phyloP scores from a whole-genome alignment of 2,797 vertebrate species.

The Myripristis jacobus region DNA sequence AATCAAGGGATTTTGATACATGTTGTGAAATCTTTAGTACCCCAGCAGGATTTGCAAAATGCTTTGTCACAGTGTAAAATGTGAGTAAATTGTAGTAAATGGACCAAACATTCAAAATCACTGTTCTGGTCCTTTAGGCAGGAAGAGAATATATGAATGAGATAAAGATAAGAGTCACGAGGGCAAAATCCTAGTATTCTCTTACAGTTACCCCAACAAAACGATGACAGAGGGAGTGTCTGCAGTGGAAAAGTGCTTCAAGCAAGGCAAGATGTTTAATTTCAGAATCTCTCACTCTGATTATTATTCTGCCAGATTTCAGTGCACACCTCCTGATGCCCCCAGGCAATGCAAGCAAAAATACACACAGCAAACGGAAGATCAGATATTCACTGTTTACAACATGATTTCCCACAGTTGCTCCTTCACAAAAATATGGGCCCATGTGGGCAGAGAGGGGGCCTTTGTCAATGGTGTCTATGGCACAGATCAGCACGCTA shows the following conservation, averaged over 20 bases:
- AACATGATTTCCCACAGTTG: not conserved
- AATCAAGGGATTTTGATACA: too few relatives aligned
- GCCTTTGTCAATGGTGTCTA: too few relatives aligned
- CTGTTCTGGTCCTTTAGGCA: too few relatives aligned
- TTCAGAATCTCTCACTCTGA: constrained; percentile 43
- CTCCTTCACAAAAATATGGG: not conserved
- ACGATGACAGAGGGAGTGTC: not conserved
- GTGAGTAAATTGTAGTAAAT: too few relatives aligned
- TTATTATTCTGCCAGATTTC: constrained; percentile 29
- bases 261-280: constrained; percentile 33
- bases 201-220: not conserved
- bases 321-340: not conserved
- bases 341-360: not conserved
- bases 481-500: not conserved
- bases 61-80: too few relatives aligned
- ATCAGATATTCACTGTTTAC: not conserved
- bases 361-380: not conserved
- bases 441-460: not conserved
- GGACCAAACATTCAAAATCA: too few relatives aligned
- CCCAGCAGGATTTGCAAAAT: too few relatives aligned
- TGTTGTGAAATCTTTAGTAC: too few relatives aligned
- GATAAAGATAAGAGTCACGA: too few relatives aligned
- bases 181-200: too few relatives aligned
- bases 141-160: too few relatives aligned
- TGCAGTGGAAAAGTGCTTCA: not conserved